A percentile compares a stretch with the other conserved stretches of the same genome.
Evolutionary conservation across 2,888 invertebrate species (phyloP).

Genomic region (Ochlodes sylvanus): DNA sequence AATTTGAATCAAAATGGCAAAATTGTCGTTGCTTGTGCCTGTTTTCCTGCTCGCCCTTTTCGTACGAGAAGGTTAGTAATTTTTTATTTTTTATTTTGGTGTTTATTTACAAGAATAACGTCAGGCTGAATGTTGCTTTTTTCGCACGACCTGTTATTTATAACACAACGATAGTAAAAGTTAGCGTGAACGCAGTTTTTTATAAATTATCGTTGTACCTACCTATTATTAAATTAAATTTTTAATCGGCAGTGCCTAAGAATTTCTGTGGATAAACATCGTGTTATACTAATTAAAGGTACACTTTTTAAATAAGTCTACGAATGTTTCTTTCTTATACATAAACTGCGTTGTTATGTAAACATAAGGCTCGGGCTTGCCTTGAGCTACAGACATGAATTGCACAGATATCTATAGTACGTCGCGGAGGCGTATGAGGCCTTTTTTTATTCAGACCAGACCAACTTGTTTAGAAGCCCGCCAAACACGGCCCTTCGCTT

Average conservation of each 20-base stretch:
- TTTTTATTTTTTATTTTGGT: background rate
- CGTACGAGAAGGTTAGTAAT: constrained; percentile 68
- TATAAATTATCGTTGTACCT: too few relatives aligned
- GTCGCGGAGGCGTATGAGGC: constrained; percentile 38
- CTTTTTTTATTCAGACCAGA: constrained; percentile 45
- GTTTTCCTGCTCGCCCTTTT: constrained; percentile 71
- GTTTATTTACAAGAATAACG: background rate
- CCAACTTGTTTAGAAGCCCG: constrained; percentile 51
- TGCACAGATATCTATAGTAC: constrained; percentile 15
- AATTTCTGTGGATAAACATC: too few relatives aligned
- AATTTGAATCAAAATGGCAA: constrained; percentile 64
- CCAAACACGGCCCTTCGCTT: constrained; percentile 38
- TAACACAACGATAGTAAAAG: too few relatives aligned
- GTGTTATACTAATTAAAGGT: too few relatives aligned
- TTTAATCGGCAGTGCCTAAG: too few relatives aligned
- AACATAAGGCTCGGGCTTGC: background rate
- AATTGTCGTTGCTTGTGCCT: constrained; percentile 67
- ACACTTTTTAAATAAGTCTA: too few relatives aligned
- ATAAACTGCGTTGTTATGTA: constrained; percentile 3
- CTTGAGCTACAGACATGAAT: constrained; percentile 3
- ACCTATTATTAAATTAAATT: too few relatives aligned
- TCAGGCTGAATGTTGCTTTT: background rate
- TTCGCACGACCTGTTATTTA: too few relatives aligned
- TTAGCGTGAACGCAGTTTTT: too few relatives aligned
- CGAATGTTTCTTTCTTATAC: too few relatives aligned